Evolutionary conservation across 2,797 vertebrate species (phyloP), one percentile per base, ranked within the genome.

Genomic region (Dendrocincla tyrannina): DNA sequence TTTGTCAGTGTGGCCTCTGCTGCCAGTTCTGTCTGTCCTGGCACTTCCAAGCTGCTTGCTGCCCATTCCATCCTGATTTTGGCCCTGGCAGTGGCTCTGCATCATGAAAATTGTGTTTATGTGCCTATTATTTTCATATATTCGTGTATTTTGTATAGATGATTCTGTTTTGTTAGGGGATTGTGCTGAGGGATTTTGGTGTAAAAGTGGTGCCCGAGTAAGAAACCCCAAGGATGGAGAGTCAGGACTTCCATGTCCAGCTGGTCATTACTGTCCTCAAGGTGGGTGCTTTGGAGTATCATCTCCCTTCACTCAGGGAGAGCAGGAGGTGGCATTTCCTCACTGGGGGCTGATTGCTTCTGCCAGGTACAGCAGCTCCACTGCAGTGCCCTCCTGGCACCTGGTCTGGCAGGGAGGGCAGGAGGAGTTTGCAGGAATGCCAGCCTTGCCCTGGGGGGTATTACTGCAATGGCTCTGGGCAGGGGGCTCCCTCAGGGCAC

Each of bases 121-220:
- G 2, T 66, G 22, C 11, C 2, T 32, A 1, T 32, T 46, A 4
- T 50, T 86, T 14, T 2, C 62, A 16, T 14, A 0, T 3, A 20
- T 10, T 18, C 0, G 1, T 11, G 19, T 28, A 7, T 19, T 70
- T 84, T 69, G 27, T 73, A 3, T 20, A 13, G 17, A 11, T 5
- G 27, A 0, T 18, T 32, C 24, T 67, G 30, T 80, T 62, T 93
- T 32, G 28, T 11, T 53, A 99, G 99, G 99, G 47, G 96, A 98
- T 8, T 99, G 99, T 52, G 93, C 97, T 17, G 98, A 98, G 89
- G 99, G 99, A 7, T 99, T 98, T 96, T 99, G 99, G 98, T 99
- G 99, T 90, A 98, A 74, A 88, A 68, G 93, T 13, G 98, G 98
- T 50, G 98, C 99, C 10, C 75, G 42, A 6, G 98, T 98, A 63